A percentile compares a stretch with the other conserved stretches of the same genome.
Evolutionary conservation across 2,888 invertebrate species (phyloP).

Genomic region (Gymnocheta viridis): DNA sequence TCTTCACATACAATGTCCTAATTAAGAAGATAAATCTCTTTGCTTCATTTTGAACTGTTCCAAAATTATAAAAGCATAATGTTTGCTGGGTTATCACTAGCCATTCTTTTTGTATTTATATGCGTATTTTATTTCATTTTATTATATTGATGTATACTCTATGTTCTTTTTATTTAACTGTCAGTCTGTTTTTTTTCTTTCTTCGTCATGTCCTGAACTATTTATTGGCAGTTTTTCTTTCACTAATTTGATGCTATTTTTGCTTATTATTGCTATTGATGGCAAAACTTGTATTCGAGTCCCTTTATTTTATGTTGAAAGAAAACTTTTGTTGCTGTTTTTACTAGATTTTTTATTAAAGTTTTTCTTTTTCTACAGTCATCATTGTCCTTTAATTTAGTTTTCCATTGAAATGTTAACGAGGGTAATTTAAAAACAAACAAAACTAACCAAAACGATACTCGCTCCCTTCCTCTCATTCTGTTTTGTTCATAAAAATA

Average conservation of each 20-base stretch:
- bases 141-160: neutral
- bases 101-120: neutral
- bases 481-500: too few species aligned
- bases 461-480: neutral
- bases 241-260: conserved; percentile 46
- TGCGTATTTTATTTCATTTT: neutral
- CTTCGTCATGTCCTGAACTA: conserved; percentile 46
- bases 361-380: neutral
- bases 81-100: neutral
- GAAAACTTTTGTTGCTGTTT: conserved; percentile 36
- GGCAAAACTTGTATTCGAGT: conserved; percentile 51
- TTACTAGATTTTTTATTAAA: neutral
- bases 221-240: conserved; percentile 56
- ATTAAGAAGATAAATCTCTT: too few species aligned
- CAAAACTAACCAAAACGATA: conserved; percentile 12
- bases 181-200: neutral
- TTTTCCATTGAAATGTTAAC: conserved; percentile 53
- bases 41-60: too few species aligned
- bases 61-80: too few species aligned
- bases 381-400: conserved; percentile 44
- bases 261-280: conserved; percentile 56
- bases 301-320: conserved; percentile 28
- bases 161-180: neutral
- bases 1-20: too few species aligned
- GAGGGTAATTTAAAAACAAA: conserved; percentile 38